Base-by-base conservation (phyloP, 2,888 invertebrate species). In the Augiades crinisus region DNA sequence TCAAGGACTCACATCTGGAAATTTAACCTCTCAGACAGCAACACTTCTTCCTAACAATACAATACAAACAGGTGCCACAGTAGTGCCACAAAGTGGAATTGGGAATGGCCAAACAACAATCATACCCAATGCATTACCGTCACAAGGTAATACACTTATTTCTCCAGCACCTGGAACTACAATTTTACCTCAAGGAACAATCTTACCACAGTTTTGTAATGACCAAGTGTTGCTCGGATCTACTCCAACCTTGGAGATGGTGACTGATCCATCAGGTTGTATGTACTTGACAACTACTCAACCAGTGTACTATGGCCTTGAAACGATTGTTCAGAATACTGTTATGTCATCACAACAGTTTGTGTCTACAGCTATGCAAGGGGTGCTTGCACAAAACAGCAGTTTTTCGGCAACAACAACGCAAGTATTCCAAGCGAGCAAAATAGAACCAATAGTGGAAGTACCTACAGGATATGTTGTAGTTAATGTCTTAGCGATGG, bases 261-360 rank as follows among this genome's bases (percentile, higher is more conserved):
- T 92, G 8, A 91, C 92, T 7, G 91, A 93, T 71, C 91, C 86
- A 22, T 83, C 86, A 37, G 91, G 91, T 3, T 91, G 91, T 57
- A 91, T 92, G 81, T 90, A 92, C 67, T 72, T 93, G 50, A 87
- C 92, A 34, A 89, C 93, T 1, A 93, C 93, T 10, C 95, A 95
- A 64, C 95, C 95, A 3, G 93, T 96, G 65, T 95, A 95, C 67
- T 95, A 95, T 64, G 95, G 95, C 0, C 87, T 96, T 58, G 96
- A 96, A 81, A 96, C 96, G 0, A 95, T 96, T 47, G 96, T 96
- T 2, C 95, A 95, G 76, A 96, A 96, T 68, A 96, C 96, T 3
- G 95, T 96, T 0, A 95, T 96, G 95, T 95, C 95, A n/a, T 95
- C 95, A 14, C 95, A 95, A 70, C 96, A 96, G 70, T 95, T 95